phyloP scores from a whole-genome alignment of 2,113 vertebrate species.

The Arenaria interpres region DNA sequence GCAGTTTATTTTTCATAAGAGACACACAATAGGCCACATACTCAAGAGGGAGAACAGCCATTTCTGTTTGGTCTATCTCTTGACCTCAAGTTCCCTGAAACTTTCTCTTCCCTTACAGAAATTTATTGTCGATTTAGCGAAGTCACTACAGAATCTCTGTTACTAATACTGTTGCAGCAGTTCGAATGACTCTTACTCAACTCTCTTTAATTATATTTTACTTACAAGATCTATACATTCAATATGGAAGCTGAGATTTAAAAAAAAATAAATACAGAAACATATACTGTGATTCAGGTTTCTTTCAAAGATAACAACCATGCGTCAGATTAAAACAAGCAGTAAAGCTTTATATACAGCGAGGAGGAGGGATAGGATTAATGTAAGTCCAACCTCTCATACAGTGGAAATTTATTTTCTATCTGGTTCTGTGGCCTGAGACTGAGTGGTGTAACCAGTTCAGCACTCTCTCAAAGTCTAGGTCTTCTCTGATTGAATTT shows the following conservation, averaged over 20 bases:
- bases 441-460: neutral
- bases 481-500: neutral
- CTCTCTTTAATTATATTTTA: neutral
- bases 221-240: neutral
- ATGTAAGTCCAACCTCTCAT: accelerated
- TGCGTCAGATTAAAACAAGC: neutral
- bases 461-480: neutral
- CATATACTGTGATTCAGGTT: neutral
- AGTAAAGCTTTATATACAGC: neutral
- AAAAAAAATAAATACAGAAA: neutral
- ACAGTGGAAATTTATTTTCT: neutral
- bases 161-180: neutral
- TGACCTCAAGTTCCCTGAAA: neutral
- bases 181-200: neutral
- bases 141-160: neutral
- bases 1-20: neutral
- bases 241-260: neutral
- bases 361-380: neutral
- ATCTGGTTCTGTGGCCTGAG: neutral
- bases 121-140: neutral
- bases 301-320: neutral
- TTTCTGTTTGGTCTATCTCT: neutral
- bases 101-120: neutral
- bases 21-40: neutral
- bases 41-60: neutral